These are phyloP conservation scores for Rhopalosiphum nymphaeae DNA, from an alignment of 2,888 invertebrate species.

Conservation along the genomic window DNA sequence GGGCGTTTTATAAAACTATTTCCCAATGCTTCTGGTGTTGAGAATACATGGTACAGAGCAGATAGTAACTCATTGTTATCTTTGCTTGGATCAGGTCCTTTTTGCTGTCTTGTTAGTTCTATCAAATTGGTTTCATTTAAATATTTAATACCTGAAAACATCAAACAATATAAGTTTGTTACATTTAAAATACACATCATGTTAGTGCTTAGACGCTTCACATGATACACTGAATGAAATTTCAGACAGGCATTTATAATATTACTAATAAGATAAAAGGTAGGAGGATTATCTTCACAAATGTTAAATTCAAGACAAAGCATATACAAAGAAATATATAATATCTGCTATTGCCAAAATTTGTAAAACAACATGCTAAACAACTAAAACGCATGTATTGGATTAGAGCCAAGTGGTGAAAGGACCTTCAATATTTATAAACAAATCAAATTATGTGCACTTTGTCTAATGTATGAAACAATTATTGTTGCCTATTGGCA, in stretches of 20 bases:
- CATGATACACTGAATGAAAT: conserved; percentile 41
- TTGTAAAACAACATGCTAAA: conserved; percentile 61
- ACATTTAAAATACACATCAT: conserved; percentile 48
- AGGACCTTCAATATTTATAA: conserved; percentile 63
- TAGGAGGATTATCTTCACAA: conserved; percentile 45
- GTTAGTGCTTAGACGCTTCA: conserved; percentile 6
- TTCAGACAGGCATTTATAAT: neutral
- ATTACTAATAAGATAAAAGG: conserved; percentile 40
- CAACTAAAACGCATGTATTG: conserved; percentile 52
- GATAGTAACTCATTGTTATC: conserved; percentile 80
- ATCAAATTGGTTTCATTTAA: conserved; percentile 83
- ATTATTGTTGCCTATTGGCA: neutral
- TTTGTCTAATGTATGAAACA: conserved; percentile 32
- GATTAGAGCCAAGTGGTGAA: conserved; percentile 55
- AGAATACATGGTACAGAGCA: conserved; percentile 84
- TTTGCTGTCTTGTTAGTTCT: conserved; percentile 76
- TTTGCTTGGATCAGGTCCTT: conserved; percentile 78
- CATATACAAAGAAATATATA: conserved; percentile 57
- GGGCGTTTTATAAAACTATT: conserved; percentile 77
- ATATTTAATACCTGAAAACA: conserved; percentile 69
- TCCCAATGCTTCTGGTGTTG: conserved; percentile 78
- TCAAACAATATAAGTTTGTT: conserved; percentile 70
- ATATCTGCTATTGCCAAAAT: conserved; percentile 58
- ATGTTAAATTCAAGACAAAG: conserved; percentile 57
- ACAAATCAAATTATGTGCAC: conserved; percentile 36